phyloP scores from a whole-genome alignment of 2,888 invertebrate genomes.

The Eupithecia pulchellata region DNA sequence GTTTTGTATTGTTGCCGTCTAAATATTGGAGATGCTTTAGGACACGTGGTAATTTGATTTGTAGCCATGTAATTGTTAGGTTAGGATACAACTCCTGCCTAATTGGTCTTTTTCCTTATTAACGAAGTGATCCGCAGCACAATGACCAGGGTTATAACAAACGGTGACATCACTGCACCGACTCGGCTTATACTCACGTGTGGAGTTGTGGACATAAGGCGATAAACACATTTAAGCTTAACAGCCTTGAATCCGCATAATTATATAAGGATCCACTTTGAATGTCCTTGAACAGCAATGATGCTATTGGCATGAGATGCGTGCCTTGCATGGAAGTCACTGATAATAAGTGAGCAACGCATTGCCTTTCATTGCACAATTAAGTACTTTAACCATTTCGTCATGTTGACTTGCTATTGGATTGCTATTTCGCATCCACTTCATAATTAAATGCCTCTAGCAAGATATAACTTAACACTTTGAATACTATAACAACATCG shows the following conservation, averaged over 20 bases:
- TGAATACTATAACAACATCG: background rate
- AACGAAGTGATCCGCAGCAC: conserved; percentile 63
- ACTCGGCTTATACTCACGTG: conserved; percentile 27
- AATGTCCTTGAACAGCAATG: conserved; percentile 64
- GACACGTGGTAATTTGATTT: conserved; percentile 19
- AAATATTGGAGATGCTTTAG: conserved; percentile 35
- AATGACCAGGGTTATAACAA: conserved; percentile 72
- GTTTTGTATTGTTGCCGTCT: conserved; percentile 52
- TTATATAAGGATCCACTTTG: conserved; percentile 38
- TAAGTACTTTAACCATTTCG: background rate
- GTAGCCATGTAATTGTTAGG: background rate
- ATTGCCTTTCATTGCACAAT: conserved; percentile 13
- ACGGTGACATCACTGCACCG: conserved; percentile 77
- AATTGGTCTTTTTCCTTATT: conserved; percentile 57
- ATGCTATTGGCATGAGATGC: conserved; percentile 30
- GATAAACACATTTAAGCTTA: conserved; percentile 46
- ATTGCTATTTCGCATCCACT: conserved; percentile 16
- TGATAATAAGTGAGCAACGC: conserved; percentile 18
- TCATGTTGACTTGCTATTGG: conserved; percentile 13
- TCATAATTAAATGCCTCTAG: conserved; percentile 5
- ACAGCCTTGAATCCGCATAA: conserved; percentile 16
- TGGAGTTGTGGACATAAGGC: conserved; percentile 32
- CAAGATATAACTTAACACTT: background rate
- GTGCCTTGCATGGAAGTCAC: conserved; percentile 30
- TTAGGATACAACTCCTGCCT: conserved; percentile 13